phyloP scores from a whole-genome alignment of 2,113 vertebrate genomes.

The Benitochromis conjunctus region DNA sequence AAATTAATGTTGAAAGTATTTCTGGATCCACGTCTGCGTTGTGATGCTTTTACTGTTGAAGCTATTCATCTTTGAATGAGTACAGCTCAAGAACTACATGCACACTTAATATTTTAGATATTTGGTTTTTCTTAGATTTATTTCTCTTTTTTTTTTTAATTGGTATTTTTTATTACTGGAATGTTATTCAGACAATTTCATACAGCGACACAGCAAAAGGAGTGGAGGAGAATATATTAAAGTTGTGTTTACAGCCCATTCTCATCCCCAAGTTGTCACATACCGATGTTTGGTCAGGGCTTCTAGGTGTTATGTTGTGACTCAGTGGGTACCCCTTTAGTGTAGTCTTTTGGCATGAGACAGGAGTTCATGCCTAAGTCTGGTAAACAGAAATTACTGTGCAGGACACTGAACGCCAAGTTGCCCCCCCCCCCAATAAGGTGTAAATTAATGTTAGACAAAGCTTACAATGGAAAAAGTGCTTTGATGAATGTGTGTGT shows the following conservation, averaged over 20 bases:
- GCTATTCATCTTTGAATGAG: not conserved
- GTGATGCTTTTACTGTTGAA: not conserved
- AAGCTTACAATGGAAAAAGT: not conserved
- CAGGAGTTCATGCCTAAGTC: not conserved
- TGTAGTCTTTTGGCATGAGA: not conserved
- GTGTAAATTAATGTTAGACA: not conserved
- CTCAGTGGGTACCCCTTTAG: not conserved
- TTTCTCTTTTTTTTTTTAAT: not conserved
- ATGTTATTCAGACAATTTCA: not conserved
- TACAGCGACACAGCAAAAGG: not conserved
- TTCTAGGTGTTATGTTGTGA: not conserved
- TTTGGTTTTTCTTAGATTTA: not conserved
- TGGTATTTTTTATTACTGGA: not conserved
- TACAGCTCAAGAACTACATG: not conserved
- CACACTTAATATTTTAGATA: not conserved
- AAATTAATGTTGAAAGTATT: slow-evolving; percentile 9
- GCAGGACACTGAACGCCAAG: not conserved
- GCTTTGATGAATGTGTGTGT: not conserved
- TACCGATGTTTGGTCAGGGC: not conserved
- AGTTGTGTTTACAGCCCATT: not conserved
- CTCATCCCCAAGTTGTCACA: not conserved
- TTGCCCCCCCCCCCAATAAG: not conserved
- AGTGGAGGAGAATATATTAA: not conserved
- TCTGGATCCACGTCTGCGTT: not conserved
- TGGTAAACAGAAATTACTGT: not conserved